Evolutionary conservation across 1,140 invertebrate genomes (phyloP), one percentile per base, ranked within the genome.

Genomic region (Philaenus spumarius): DNA sequence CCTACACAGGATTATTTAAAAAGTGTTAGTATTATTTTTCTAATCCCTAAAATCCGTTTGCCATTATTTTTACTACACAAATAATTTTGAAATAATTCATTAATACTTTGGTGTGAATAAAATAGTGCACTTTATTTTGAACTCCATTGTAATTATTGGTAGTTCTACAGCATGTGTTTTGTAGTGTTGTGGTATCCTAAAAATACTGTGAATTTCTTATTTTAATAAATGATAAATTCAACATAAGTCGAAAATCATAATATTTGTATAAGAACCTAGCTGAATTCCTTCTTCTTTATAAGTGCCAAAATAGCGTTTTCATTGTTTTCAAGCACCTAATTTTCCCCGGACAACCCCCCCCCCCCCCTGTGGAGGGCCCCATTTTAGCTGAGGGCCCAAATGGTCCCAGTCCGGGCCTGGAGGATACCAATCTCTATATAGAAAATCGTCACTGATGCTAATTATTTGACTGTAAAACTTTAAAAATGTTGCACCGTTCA

Each of bases 11-110:
- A 45, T 45, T 45, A 9, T 9, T 15, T 6, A 45, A n/a, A n/a
- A n/a, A n/a, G n/a, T 45, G 42, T 45, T 45, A 45, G 42, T 7
- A 45, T 45, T 45, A 45, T 45, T 45, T 45, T 45, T 6, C 15
- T 9, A 9, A 45, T 45, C 42, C 42, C 15, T 15, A 45, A 45
- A n/a, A n/a, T n/a, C n/a, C n/a, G n/a, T 45, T 45, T 45, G 42
- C 20, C 15, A 45, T 45, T 45, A 45, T 45, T 45, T 45, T 45
- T 7, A 45, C 7, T 45, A 45, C 42, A 45, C 15, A 45, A 45
- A 9, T 6, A 6, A 6, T 15, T 9, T 15, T 9, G 42, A 6
- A 7, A 45, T 15, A 9, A 15, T 45, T 5, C 6, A 45, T 45
- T 45, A 45, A 9, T 45, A 6, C 15, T 9, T 45, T 15, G 15